Percentiles rank a stretch among this genome's conserved stretches.
Conservation (phyloP, 2,797 vertebrate species). For the Acipenser transmontanus region DNA sequence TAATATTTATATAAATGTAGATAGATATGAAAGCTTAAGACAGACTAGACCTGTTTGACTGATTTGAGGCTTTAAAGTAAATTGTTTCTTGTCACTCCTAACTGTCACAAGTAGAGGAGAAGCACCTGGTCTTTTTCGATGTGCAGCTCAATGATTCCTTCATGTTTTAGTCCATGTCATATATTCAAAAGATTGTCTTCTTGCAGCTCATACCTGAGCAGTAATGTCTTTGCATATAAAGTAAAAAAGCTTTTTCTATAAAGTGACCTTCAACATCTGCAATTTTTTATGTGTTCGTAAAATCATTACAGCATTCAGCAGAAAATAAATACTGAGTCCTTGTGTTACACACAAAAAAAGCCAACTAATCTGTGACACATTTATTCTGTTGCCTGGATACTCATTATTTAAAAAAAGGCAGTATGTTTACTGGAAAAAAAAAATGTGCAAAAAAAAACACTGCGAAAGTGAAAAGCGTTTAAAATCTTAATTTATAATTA, state of each 20-base stretch:
- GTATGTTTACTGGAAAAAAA: conserved; percentile 43
- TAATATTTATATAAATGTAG: too few species aligned
- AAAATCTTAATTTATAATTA: conserved; percentile 60
- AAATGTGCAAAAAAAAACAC: conserved; percentile 56
- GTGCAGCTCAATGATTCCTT: too few species aligned
- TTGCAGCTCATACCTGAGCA: too few species aligned
- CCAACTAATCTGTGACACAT: conserved; percentile 39
- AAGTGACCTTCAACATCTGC: conserved; percentile 31
- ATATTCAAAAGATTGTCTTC: too few species aligned
- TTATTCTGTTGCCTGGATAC: conserved; percentile 58
- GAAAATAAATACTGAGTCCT: conserved; percentile 23
- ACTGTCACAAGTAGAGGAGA: too few species aligned
- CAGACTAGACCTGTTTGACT: too few species aligned
- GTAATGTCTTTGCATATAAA: too few species aligned
- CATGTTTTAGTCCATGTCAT: too few species aligned
- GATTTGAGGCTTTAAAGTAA: too few species aligned
- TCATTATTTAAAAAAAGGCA: conserved; percentile 40
- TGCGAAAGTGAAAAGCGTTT: conserved; percentile 60
- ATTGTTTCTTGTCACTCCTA: too few species aligned
- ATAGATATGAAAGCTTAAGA: too few species aligned
- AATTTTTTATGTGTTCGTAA: conserved; percentile 37
- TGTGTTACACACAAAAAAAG: neutral
- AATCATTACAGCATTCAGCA: conserved; percentile 42
- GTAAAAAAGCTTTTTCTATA: conserved; percentile 28
- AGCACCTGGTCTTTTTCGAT: too few species aligned